These are phyloP conservation scores for Frankliniella fusca DNA, from an alignment of 2,888 invertebrate species.

Conservation along the genomic window DNA sequence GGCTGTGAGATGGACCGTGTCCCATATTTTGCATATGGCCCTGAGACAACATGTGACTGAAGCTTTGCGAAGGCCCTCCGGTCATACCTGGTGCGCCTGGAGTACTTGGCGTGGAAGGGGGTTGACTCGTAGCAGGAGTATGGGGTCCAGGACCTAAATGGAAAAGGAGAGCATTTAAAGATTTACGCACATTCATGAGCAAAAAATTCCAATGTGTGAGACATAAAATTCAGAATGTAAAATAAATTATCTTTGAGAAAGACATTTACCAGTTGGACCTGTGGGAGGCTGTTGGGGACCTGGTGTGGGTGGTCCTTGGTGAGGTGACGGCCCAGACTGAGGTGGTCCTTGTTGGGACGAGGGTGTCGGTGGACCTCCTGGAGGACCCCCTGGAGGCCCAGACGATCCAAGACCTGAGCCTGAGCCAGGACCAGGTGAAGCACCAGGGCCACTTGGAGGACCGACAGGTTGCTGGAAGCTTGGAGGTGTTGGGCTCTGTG, in stretches of 20 bases:
- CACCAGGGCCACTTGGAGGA: background rate
- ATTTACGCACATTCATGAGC: background rate
- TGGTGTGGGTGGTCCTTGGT: background rate
- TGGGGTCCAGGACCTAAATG: background rate
- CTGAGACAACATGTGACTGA: background rate
- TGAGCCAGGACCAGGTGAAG: background rate
- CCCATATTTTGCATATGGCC: background rate
- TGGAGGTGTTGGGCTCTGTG: conserved; percentile 12
- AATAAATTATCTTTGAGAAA: too few species aligned
- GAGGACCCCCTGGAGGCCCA: background rate
- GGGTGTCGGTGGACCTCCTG: background rate
- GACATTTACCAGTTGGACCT: background rate
- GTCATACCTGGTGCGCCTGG: conserved; percentile 23
- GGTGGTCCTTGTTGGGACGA: background rate
- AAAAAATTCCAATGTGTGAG: background rate
- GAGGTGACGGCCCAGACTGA: background rate
- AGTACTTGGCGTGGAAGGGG: conserved; percentile 5
- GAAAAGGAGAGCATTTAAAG: background rate
- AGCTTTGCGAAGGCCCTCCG: background rate
- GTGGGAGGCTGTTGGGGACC: background rate
- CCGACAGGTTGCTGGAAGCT: background rate
- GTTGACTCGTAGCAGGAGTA: conserved; percentile 11
- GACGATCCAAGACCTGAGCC: background rate
- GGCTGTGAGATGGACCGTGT: background rate
- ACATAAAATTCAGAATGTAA: too few species aligned